Conservation (phyloP, 2,888 invertebrate genomes). For the Atherix ibis region DNA sequence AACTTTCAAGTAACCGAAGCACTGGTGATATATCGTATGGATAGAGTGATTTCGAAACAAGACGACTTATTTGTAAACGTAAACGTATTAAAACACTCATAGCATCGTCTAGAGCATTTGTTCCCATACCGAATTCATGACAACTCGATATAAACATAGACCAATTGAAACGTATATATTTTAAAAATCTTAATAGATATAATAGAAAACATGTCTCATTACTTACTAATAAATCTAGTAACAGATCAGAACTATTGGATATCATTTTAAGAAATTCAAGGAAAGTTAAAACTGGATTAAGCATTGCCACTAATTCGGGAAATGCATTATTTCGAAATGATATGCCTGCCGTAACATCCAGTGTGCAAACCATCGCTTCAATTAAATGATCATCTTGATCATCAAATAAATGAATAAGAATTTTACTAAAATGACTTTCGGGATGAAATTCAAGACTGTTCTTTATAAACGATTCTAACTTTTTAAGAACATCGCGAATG, state of each 20-base stretch:
- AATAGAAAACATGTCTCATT: slow-evolving; percentile 82
- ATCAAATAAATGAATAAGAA: slow-evolving; percentile 73
- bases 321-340: slow-evolving; percentile 67
- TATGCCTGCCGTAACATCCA: slow-evolving; percentile 75
- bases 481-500: slow-evolving; percentile 65
- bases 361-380: slow-evolving; percentile 81
- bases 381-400: slow-evolving; percentile 85
- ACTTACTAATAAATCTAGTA: slow-evolving; percentile 72
- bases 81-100: slow-evolving; percentile 71
- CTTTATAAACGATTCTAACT: slow-evolving; percentile 69
- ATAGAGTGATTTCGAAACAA: slow-evolving; percentile 69
- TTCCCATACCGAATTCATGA: slow-evolving; percentile 38
- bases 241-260: slow-evolving; percentile 61
- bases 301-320: slow-evolving; percentile 62
- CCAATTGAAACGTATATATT: slow-evolving; percentile 73
- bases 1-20: slow-evolving; percentile 62
- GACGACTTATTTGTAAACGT: slow-evolving; percentile 61
- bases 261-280: slow-evolving; percentile 73
- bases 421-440: slow-evolving; percentile 72
- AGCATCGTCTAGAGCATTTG: slow-evolving; percentile 55
- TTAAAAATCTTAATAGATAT: slow-evolving; percentile 68
- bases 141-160: slow-evolving; percentile 65
- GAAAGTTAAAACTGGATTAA: slow-evolving; percentile 76
- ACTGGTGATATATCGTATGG: slow-evolving; percentile 85
- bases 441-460: slow-evolving; percentile 71